A percentile compares a stretch with the other conserved stretches of the same genome.
phyloP scores from a whole-genome alignment of 2,113 vertebrate genomes.

The Microcebus griseorufus region DNA sequence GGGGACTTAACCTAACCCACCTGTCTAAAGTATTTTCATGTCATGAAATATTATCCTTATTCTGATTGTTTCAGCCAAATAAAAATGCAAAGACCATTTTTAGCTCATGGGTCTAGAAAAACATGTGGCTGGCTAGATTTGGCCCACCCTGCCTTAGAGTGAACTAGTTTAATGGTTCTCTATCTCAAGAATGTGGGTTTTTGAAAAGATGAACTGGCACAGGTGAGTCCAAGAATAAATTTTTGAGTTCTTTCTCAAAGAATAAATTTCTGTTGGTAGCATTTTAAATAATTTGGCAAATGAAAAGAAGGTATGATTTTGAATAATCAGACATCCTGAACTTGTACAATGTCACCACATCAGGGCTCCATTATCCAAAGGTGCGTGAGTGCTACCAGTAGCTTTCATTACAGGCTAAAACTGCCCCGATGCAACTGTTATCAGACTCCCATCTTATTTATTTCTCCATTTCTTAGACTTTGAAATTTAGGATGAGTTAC shows the following conservation, averaged over 20 bases:
- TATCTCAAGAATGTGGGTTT: not conserved
- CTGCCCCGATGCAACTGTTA: not conserved
- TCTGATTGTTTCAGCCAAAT: conserved; percentile 2
- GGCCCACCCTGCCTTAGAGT: not conserved
- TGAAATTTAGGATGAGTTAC: conserved; percentile 8
- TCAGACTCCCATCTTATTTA: not conserved
- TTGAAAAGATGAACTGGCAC: conserved; percentile 26
- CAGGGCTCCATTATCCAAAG: not conserved
- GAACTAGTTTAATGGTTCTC: not conserved
- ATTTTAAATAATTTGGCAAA: conserved; percentile 52
- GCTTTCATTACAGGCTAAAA: not conserved
- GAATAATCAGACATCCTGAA: not conserved
- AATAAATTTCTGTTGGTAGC: conserved; percentile 32
- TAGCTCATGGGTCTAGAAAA: not conserved
- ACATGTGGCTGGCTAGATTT: not conserved
- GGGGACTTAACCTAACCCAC: not conserved
- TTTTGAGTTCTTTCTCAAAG: conserved; percentile 12
- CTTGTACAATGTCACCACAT: not conserved
- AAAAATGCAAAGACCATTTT: conserved; percentile 26
- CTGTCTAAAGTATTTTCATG: not conserved
- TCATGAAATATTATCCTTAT: conserved; percentile 14
- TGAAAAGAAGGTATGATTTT: conserved; percentile 21
- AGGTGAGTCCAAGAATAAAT: not conserved
- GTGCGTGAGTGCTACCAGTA: not conserved
- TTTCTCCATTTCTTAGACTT: not conserved